A percentile compares a stretch with the other conserved stretches of the same genome.
Conservation (phyloP, 2,888 invertebrate species). For the Hoplodrina ambigua region DNA sequence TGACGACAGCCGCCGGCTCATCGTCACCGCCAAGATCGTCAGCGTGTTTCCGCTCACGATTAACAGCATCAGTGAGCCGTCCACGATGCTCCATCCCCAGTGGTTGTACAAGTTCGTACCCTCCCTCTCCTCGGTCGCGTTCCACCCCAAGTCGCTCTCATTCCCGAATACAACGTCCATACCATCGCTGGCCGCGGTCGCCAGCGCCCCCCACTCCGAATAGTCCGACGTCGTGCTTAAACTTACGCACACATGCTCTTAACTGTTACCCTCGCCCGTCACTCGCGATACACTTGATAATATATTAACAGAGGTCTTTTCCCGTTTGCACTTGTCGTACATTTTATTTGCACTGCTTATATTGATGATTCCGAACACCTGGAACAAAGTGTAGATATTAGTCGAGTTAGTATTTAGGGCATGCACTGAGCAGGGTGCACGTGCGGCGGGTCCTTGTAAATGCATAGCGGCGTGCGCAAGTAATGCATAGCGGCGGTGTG, state of each 20-base stretch:
- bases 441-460: constrained; percentile 62
- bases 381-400: constrained; percentile 67
- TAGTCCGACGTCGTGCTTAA: constrained; percentile 86
- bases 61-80: constrained; percentile 91
- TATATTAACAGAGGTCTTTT: constrained; percentile 68
- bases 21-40: constrained; percentile 93
- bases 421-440: constrained; percentile 48
- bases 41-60: constrained; percentile 94
- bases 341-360: constrained; percentile 69
- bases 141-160: constrained; percentile 81
- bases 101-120: constrained; percentile 82
- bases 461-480: constrained; percentile 69
- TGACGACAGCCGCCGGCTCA: constrained; percentile 92
- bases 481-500: constrained; percentile 56
- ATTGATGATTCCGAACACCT: constrained; percentile 66
- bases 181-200: constrained; percentile 88
- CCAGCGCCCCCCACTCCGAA: constrained; percentile 85
- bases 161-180: constrained; percentile 87
- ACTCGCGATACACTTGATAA: constrained; percentile 74
- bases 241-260: constrained; percentile 80
- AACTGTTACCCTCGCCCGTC: constrained; percentile 78
- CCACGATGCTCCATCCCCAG: constrained; percentile 92
- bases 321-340: constrained; percentile 71
- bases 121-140: constrained; percentile 77
- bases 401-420: constrained; percentile 57